Base-by-base conservation (phyloP, 2,797 vertebrate genomes). In the Sebastes ruberrimus region DNA sequence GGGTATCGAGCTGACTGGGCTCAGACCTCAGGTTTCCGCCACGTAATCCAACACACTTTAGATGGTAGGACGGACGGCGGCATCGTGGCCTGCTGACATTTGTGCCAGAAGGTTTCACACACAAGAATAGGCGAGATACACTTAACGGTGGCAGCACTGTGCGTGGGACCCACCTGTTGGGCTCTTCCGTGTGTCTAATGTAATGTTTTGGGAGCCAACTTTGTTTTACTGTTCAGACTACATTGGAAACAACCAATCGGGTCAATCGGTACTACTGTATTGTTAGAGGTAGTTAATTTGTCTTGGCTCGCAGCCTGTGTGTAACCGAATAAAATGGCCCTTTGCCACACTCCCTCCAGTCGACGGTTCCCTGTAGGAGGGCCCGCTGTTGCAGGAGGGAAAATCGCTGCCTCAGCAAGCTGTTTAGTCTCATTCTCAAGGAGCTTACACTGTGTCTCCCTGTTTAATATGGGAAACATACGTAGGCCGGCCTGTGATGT, bases 91-190 rank as follows among this genome's bases (percentile, higher is more conserved):
- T 3, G 73, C 53, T 82, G 83, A 84, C 88, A 85, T 89, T 92
- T 90, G 80, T 69, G 35, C 82, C 80, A 32, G 62, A 59, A 10
- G 53, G 93, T 93, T 95, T 96, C 94, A 70, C 67, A 71, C 69
- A 66, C 57, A 28, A 60, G 63, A 59, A 80, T 23, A 81, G 33
- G 16, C 71, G 13, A 38, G 61, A 74, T 67, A 22, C 46, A 52
- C 71, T 63, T 22, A 30, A 27, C 32, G 42, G n/a, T n/a, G 74
- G 76, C 46, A 53, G 76, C 59, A 1, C 22, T 28, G 42, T 71
- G 64, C 84, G 82, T 85, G 80, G 92, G 90, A 95, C 94, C 95
- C 94, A 97, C 96, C 96, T 97, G 96, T 95, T 95, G 93, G 90
- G 91, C 90, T 92, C 94, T 49, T 95, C 93, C 92, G 87, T 91